phyloP scores from a whole-genome alignment of 35 echinoderm and acorn worm species.

The Heliocidaris erythrogramma region DNA sequence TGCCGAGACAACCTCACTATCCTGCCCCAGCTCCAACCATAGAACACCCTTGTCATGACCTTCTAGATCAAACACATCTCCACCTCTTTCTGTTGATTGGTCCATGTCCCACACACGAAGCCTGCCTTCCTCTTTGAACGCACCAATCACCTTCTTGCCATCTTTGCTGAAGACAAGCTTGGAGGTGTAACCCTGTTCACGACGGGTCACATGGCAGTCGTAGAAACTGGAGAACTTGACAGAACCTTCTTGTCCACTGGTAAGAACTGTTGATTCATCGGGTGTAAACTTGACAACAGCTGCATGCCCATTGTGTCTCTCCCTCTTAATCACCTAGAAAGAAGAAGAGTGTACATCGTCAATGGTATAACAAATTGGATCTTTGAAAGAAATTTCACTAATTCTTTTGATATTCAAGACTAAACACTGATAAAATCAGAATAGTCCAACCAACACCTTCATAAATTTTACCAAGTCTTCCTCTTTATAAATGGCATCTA shows the following conservation, averaged over 20 bases:
- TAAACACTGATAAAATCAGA: too few relatives aligned
- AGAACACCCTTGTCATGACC: conserved; percentile 46
- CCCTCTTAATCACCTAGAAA: conserved; percentile 17
- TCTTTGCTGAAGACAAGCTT: conserved; percentile 7
- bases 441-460: too few relatives aligned
- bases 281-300: background rate
- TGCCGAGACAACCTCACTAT: conserved; percentile 38
- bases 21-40: background rate
- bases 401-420: too few relatives aligned
- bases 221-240: conserved; percentile 34
- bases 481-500: too few relatives aligned
- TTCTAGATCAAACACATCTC: background rate
- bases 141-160: conserved; percentile 41
- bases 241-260: conserved; percentile 30
- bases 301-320: conserved; percentile 34
- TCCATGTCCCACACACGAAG: conserved; percentile 19
- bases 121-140: background rate
- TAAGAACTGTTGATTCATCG: background rate
- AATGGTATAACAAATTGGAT: too few relatives aligned
- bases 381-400: too few relatives aligned
- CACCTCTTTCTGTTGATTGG: background rate
- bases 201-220: background rate
- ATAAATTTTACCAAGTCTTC: too few relatives aligned
- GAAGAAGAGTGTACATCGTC: background rate
- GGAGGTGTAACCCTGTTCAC: background rate